A percentile compares a stretch with the other conserved stretches of the same genome.
phyloP scores from a whole-genome alignment of 2,113 vertebrate genomes.

The Clinocottus analis region DNA sequence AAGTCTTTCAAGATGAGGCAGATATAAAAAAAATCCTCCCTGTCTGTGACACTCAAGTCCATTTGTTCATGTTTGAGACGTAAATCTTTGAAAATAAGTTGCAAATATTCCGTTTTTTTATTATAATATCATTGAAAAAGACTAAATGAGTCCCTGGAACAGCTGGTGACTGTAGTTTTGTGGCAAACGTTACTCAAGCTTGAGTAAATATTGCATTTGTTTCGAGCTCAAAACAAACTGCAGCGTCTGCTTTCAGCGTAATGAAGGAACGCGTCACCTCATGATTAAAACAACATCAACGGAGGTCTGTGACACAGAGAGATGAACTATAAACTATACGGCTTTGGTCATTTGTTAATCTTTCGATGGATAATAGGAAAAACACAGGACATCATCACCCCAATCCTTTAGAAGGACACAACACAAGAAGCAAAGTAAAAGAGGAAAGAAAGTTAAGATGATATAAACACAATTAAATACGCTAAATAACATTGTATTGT shows the following conservation, averaged over 20 bases:
- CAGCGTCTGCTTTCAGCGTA: not conserved
- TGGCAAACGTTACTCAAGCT: not conserved
- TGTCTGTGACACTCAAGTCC: not conserved
- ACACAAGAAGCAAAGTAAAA: not conserved
- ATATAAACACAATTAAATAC: not conserved
- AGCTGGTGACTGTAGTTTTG: not conserved
- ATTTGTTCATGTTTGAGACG: not conserved
- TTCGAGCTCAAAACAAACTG: not conserved
- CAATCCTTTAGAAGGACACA: not conserved
- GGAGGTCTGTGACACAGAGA: not conserved
- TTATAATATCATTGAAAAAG: not conserved
- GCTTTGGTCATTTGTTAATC: not conserved
- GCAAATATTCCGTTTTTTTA: not conserved
- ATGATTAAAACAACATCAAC: too few species aligned
- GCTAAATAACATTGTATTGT: not conserved
- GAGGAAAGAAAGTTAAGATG: too few species aligned
- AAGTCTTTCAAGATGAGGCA: not conserved
- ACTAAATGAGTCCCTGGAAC: not conserved
- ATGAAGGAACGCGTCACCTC: not conserved
- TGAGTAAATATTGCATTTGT: not conserved
- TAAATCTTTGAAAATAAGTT: not conserved
- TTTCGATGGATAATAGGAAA: not conserved
- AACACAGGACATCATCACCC: not conserved
- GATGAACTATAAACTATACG: not conserved
- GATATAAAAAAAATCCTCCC: not conserved